Evolutionary conservation across 2,797 vertebrate genomes (phyloP), one percentile per base, ranked within the genome.

Genomic region (Poecile montanus): DNA sequence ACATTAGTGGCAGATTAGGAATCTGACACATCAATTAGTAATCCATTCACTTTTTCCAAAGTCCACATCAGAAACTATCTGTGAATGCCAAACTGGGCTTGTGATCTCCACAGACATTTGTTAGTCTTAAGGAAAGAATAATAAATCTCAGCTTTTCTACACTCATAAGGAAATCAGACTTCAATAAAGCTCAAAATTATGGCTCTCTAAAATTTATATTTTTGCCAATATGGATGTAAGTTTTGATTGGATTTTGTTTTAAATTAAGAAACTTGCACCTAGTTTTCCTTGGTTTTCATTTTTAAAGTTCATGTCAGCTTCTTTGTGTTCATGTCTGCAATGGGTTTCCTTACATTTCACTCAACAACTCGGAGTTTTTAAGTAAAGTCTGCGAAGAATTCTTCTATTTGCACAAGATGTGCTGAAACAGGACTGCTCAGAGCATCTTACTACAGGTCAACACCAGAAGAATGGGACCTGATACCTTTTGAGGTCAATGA

Each of bases 41-140:
- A 90, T 58, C 78, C 89, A 89, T 78, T 96, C 94, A 70, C 75
- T 96, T 95, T 90, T 97, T 93, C 96, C 94, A 94, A 85, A 89
- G 67, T 51, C 83, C 89, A 96, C 94, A 96, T 91, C 71, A 94
- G 83, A 95, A 94, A 89, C 70, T 73, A 85, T 95, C 83, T 89
- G 76, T 72, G 91, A 85, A 88, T 91, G 85, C 93, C 93, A 95
- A 93, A 82, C 30, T 54, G 36, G 81, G 56, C 88, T 92, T 91
- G 85, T 91, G 85, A 95, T 94, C 75, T 93, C 65, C 82, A 89
- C 40, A 54, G 73, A 93, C 78, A 74, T 90, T 95, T 94, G 88
- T 96, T 93, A 89, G 82, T 81, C 65, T 96, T 88, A 58, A 25
- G 48, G 90, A 56, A 91, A 89, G 61, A 77, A 78, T 51, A 85